Conservation (phyloP, 2,888 invertebrate species). For the Idaea aversata region DNA sequence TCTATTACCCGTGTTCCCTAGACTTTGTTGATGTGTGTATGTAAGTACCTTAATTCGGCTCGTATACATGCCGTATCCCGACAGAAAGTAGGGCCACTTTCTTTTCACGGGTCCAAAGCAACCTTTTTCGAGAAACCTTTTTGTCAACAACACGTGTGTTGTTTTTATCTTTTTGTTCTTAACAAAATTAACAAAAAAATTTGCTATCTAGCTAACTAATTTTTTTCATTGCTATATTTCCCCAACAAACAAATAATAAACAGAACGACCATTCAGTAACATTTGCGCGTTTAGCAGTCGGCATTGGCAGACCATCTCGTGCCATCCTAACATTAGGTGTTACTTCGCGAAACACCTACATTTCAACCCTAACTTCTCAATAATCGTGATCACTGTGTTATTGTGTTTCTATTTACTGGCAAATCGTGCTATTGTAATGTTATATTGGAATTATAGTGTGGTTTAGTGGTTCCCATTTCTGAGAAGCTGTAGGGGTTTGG, state of each 20-base stretch:
- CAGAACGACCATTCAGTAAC: constrained; percentile 8
- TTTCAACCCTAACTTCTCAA: constrained; percentile 11
- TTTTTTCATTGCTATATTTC: background rate
- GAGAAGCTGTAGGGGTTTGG: too few relatives aligned
- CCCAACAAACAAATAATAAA: background rate
- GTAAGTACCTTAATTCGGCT: too few relatives aligned
- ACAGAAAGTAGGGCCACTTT: too few relatives aligned
- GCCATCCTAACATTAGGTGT: constrained; percentile 23
- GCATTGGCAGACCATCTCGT: constrained; percentile 20
- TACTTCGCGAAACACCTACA: constrained; percentile 16
- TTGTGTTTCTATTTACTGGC: background rate
- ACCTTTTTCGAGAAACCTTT: too few relatives aligned
- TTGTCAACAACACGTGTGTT: too few relatives aligned
- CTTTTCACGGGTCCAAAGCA: too few relatives aligned
- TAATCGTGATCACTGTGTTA: constrained; percentile 3
- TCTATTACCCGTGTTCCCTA: too few relatives aligned
- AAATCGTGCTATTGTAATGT: background rate
- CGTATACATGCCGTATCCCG: too few relatives aligned
- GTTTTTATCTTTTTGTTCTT: too few relatives aligned
- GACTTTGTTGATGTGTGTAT: too few relatives aligned
- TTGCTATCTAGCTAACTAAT: background rate
- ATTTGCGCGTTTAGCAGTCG: constrained; percentile 25
- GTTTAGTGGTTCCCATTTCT: background rate
- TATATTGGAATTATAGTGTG: background rate
- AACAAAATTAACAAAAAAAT: too few relatives aligned